Evolutionary conservation across 2,888 invertebrate species (phyloP).

Genomic region (Drosophila greeni): DNA sequence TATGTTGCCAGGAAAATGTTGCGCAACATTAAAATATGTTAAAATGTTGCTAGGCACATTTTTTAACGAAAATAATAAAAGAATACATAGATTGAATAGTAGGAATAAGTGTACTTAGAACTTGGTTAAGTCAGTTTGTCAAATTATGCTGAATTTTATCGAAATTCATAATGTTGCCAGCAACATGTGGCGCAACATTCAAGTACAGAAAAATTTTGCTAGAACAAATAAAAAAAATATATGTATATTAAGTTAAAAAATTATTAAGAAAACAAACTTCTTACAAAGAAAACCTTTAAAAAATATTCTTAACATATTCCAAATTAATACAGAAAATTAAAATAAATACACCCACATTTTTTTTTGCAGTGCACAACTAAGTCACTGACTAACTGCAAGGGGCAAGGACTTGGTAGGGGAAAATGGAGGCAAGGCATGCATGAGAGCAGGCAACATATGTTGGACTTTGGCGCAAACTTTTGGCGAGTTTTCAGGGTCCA

Average conservation of each 20-base stretch:
- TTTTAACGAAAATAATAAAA: too few relatives aligned
- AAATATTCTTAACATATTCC: not conserved
- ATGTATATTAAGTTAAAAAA: too few relatives aligned
- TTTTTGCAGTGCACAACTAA: slow-evolving; percentile 14
- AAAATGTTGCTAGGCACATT: too few relatives aligned
- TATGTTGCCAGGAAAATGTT: slow-evolving; percentile 9
- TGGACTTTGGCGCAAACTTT: slow-evolving; percentile 67
- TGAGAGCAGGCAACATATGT: slow-evolving; percentile 69
- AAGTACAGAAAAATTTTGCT: not conserved
- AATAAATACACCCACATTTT: not conserved
- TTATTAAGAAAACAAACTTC: not conserved
- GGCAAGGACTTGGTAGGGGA: slow-evolving; percentile 3
- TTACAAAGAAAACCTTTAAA: not conserved
- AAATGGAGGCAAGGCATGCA: slow-evolving; percentile 52
- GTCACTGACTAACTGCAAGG: slow-evolving; percentile 39
- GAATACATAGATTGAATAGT: too few relatives aligned
- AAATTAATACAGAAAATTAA: too few relatives aligned
- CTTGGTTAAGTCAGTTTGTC: too few relatives aligned
- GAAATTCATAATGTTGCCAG: not conserved
- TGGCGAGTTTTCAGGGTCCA: slow-evolving; percentile 48
- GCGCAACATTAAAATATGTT: too few relatives aligned
- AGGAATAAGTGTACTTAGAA: too few relatives aligned
- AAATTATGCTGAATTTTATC: rapidly evolving
- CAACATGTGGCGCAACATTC: not conserved
- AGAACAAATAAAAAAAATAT: not conserved